Conservation (phyloP, 2,888 invertebrate genomes). For the Agrochola macilenta region DNA sequence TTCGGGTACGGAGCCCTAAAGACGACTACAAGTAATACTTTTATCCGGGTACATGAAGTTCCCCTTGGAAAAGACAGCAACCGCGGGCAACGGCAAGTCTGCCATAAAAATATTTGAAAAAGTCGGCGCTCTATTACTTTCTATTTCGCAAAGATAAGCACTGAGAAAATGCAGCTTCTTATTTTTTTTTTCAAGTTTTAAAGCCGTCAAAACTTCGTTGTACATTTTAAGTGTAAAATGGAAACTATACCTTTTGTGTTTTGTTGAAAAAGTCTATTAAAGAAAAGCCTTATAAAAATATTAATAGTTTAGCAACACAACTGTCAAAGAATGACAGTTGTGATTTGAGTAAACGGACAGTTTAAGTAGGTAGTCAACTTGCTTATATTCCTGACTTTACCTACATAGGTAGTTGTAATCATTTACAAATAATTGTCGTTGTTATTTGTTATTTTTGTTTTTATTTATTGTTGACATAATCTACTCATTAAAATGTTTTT, state of each 20-base stretch:
- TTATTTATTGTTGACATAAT: no score
- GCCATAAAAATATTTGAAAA: neutral
- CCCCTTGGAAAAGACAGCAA: neutral
- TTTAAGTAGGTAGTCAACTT: no score
- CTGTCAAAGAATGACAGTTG: neutral
- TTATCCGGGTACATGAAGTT: neutral
- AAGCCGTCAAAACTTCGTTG: constrained; percentile 13
- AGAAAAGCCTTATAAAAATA: neutral
- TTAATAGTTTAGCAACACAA: neutral
- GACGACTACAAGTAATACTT: neutral
- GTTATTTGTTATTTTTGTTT: no score
- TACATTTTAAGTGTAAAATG: constrained; percentile 13
- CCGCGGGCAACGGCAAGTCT: neutral
- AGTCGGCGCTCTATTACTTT: neutral
- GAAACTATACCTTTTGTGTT: constrained; percentile 2
- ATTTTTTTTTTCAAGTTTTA: constrained; percentile 4
- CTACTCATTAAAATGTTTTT: no score
- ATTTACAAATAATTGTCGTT: neutral
- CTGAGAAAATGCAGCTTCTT: constrained; percentile 11
- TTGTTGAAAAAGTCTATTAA: neutral
- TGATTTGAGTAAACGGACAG: neutral
- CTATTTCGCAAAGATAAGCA: constrained; percentile 10
- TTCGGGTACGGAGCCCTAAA: no score
- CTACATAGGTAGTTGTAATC: neutral
- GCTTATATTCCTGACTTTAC: neutral